These are phyloP conservation scores for Tortricodes alternella DNA, from an alignment of 2,888 invertebrate genomes.

Conservation along the genomic window DNA sequence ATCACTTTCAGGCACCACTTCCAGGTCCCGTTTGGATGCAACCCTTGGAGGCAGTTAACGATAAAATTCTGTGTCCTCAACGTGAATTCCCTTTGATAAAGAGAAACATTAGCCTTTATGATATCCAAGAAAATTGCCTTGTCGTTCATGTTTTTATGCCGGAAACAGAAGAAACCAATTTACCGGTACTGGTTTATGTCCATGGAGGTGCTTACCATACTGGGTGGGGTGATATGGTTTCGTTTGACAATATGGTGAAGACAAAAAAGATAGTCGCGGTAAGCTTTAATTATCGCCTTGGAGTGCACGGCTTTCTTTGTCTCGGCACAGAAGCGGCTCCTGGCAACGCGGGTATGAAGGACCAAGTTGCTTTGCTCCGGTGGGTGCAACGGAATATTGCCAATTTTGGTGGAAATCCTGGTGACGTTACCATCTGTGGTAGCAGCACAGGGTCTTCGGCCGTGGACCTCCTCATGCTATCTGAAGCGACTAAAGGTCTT, in stretches of 20 bases:
- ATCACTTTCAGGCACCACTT: slow-evolving; percentile 19
- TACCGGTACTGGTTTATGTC: slow-evolving; percentile 44
- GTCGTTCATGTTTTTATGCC: slow-evolving; percentile 40
- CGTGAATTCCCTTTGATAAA: neutral
- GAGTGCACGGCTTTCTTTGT: slow-evolving; percentile 48
- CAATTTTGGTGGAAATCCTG: slow-evolving; percentile 58
- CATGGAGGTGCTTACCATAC: slow-evolving; percentile 46
- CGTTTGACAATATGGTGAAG: slow-evolving; percentile 29
- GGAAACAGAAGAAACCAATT: slow-evolving; percentile 38
- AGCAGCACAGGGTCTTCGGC: slow-evolving; percentile 58
- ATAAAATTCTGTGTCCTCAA: slow-evolving; percentile 17
- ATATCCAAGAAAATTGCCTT: slow-evolving; percentile 23
- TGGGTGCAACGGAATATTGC: slow-evolving; percentile 60
- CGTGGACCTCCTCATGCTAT: slow-evolving; percentile 54
- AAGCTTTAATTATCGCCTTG: slow-evolving; percentile 43
- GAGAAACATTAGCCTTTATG: too few relatives aligned
- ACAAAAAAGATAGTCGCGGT: slow-evolving; percentile 35
- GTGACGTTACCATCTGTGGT: slow-evolving; percentile 57
- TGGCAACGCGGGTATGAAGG: slow-evolving; percentile 63
- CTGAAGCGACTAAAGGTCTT: slow-evolving; percentile 49
- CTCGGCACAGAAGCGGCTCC: slow-evolving; percentile 47
- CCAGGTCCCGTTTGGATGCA: slow-evolving; percentile 10
- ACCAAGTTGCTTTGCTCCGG: slow-evolving; percentile 55
- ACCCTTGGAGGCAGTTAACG: slow-evolving; percentile 12
- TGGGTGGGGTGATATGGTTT: slow-evolving; percentile 32